phyloP scores from a whole-genome alignment of 1,140 invertebrate genomes.

The Trachymyrmex septentrionalis region DNA sequence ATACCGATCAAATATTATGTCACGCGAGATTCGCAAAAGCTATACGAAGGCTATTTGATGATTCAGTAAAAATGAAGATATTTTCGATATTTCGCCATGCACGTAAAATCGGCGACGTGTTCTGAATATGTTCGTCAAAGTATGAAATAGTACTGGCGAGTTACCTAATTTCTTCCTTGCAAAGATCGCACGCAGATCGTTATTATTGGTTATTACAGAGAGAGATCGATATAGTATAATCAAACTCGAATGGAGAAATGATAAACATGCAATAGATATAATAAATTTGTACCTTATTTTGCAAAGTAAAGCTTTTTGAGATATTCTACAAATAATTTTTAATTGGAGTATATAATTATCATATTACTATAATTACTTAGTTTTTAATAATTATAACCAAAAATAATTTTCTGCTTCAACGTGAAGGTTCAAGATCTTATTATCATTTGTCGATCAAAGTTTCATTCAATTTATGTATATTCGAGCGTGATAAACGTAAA shows the following conservation, averaged over 20 bases:
- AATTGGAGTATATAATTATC: neutral
- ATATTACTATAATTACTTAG: neutral
- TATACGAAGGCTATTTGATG: constrained; percentile 9
- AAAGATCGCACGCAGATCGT: neutral
- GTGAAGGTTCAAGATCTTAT: constrained; percentile 1
- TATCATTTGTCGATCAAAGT: neutral
- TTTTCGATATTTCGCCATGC: constrained; percentile 25
- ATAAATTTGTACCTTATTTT: neutral
- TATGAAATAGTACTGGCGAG: constrained; percentile 36
- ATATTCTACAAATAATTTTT: neutral
- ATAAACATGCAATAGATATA: neutral
- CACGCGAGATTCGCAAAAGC: constrained; percentile 27
- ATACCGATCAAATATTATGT: constrained; percentile 30
- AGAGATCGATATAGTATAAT: constrained; percentile 12
- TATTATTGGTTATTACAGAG: constrained; percentile 22
- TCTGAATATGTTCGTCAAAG: constrained; percentile 39
- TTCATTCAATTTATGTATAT: constrained; percentile 1
- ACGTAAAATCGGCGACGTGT: constrained; percentile 32
- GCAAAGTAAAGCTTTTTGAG: neutral
- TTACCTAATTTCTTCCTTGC: constrained; percentile 26
- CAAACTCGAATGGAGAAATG: constrained; percentile 24
- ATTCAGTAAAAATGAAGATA: constrained; percentile 44
- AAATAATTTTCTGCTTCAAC: constrained; percentile 18
- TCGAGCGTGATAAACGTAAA: constrained; percentile 32
- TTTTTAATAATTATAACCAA: neutral